Percentiles rank a stretch among this genome's conserved stretches.
These are phyloP conservation scores for Mythimna impura DNA, from an alignment of 2,888 invertebrate genomes.

Conservation along the genomic window DNA sequence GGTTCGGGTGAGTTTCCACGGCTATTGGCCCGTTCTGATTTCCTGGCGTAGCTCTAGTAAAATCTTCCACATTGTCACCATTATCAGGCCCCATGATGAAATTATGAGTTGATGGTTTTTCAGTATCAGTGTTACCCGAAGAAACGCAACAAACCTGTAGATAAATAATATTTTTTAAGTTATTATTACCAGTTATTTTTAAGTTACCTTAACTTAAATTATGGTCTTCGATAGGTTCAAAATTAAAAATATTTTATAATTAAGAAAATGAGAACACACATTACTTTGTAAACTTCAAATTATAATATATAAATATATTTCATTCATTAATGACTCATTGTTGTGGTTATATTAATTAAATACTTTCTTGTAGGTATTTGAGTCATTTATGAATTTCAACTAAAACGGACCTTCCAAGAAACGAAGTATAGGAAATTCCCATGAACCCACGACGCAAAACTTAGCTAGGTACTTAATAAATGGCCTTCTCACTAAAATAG, in stretches of 20 bases:
- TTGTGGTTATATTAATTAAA: not conserved
- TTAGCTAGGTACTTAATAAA: not conserved
- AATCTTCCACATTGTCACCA: constrained; percentile 38
- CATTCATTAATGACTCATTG: not conserved
- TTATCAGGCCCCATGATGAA: constrained; percentile 1
- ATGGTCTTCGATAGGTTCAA: not conserved
- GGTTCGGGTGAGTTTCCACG: constrained; percentile 64
- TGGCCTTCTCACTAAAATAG: not conserved
- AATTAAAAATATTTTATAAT: not conserved
- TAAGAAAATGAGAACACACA: no score
- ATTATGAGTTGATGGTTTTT: constrained; percentile 26
- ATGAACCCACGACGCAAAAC: not conserved
- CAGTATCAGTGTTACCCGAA: not conserved
- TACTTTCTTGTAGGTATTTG: constrained; percentile 1
- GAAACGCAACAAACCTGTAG: constrained; percentile 74
- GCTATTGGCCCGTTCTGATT: constrained; percentile 47
- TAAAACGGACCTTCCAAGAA: constrained; percentile 8
- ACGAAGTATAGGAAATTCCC: not conserved
- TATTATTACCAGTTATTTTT: no score
- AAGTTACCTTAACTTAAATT: not conserved
- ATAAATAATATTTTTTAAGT: not conserved
- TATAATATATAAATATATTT: not conserved
- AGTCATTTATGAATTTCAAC: constrained; percentile 3
- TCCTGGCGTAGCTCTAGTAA: constrained; percentile 40
- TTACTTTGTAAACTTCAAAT: not conserved